Evolutionary conservation across 2,113 vertebrate species (phyloP).

Genomic region (Tringa solitaria): DNA sequence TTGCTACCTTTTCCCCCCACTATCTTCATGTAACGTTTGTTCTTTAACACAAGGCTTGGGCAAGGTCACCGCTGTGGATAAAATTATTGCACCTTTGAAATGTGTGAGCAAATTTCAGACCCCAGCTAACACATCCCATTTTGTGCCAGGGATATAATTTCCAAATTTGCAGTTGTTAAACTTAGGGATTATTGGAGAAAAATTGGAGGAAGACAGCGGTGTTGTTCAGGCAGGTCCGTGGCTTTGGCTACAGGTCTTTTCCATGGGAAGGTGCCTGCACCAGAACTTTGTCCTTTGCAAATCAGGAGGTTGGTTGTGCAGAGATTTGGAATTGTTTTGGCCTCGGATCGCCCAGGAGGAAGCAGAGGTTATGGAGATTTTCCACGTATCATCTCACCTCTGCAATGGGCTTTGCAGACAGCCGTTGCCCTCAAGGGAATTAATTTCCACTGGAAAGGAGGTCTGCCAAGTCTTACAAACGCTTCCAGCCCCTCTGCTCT

Average conservation of each 20-base stretch:
- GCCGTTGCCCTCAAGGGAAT: background rate
- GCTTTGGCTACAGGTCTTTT: background rate
- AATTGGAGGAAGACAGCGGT: background rate
- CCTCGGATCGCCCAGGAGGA: background rate
- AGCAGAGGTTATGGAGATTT: background rate
- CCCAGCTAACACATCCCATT: background rate
- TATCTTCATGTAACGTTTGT: rapidly evolving
- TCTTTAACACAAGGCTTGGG: background rate
- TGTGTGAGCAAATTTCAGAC: background rate
- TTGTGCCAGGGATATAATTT: background rate
- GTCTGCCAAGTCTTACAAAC: background rate
- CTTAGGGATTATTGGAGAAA: rapidly evolving
- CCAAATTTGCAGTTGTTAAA: background rate
- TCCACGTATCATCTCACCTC: background rate
- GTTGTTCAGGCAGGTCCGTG: rapidly evolving
- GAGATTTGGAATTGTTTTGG: background rate
- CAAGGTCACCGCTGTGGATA: background rate
- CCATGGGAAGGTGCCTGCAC: background rate
- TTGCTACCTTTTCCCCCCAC: background rate
- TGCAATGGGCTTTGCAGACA: background rate
- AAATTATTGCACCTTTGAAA: background rate
- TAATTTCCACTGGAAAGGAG: background rate
- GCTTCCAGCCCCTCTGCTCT: background rate
- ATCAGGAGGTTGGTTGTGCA: background rate
- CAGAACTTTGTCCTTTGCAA: background rate